Conservation (phyloP, 2,113 vertebrate genomes). For the Archocentrus centrarchus region DNA sequence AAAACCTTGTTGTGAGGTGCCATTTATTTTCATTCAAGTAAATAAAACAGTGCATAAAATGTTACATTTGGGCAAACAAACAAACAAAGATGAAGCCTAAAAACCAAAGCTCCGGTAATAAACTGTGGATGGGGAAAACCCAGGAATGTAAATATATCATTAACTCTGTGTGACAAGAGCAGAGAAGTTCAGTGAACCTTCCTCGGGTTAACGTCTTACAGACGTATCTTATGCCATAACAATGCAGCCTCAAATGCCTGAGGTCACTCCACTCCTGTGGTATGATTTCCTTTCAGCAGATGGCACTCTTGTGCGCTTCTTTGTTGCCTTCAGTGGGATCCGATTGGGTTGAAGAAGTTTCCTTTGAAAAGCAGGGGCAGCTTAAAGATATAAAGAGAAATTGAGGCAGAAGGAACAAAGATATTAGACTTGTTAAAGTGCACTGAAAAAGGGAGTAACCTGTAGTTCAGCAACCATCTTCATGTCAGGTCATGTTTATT, state of each 20-base stretch:
- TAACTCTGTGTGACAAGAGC: not conserved
- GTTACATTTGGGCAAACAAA: not conserved
- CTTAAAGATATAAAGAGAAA: slow-evolving; percentile 6
- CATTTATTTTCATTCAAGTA: not conserved
- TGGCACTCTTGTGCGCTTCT: slow-evolving; percentile 30
- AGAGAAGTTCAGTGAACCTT: not conserved
- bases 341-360: not conserved
- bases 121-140: not conserved
- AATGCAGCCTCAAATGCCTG: not conserved
- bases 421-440: not conserved
- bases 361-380: not conserved
- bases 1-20: not conserved
- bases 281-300: slow-evolving; percentile 42
- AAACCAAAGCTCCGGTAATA: not conserved
- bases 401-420: not conserved
- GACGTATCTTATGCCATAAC: not conserved
- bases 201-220: not conserved
- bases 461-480: not conserved
- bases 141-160: not conserved
- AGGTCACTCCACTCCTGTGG: not conserved
- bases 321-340: not conserved
- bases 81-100: not conserved
- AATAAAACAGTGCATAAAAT: not conserved
- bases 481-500: not conserved
- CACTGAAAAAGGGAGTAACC: not conserved